Percentiles rank a stretch among this genome's conserved stretches.
phyloP scores from a whole-genome alignment of 1,140 invertebrate genomes.

The Drosophila funebris region DNA sequence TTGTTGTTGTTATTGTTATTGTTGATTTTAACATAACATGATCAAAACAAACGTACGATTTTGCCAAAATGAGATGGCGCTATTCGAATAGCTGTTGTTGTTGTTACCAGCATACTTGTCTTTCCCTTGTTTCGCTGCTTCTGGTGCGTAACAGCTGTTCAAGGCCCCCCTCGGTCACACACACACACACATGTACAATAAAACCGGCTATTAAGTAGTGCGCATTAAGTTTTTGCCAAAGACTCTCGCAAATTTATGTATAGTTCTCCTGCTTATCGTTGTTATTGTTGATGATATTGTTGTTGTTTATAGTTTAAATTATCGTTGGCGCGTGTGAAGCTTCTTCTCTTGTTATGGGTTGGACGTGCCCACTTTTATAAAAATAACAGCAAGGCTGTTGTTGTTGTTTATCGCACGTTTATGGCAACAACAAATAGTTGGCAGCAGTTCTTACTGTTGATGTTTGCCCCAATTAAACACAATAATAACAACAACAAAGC shows the following conservation, averaged over 20 bases:
- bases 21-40: constrained; percentile 46
- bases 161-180: constrained; percentile 43
- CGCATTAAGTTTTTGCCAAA: constrained; percentile 46
- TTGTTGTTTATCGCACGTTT: constrained; percentile 62
- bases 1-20: constrained; percentile 24
- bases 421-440: constrained; percentile 61
- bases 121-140: constrained; percentile 21
- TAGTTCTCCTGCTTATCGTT: constrained; percentile 40
- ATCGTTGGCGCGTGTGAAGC: constrained; percentile 47
- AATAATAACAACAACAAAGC: constrained; percentile 29
- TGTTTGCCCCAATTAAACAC: constrained; percentile 31
- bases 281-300: constrained; percentile 27
- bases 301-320: constrained; percentile 21
- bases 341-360: constrained; percentile 24
- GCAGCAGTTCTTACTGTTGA: constrained; percentile 42
- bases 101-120: background rate
- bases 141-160: constrained; percentile 62
- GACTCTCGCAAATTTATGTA: constrained; percentile 35
- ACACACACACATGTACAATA: constrained; percentile 14
- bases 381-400: constrained; percentile 37
- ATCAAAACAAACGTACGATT: constrained; percentile 82
- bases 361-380: constrained; percentile 70
- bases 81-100: constrained; percentile 44
- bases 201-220: constrained; percentile 44
- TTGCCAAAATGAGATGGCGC: constrained; percentile 74